These are phyloP conservation scores for Brotula barbata DNA, from an alignment of 2,797 vertebrate genomes.

Conservation along the genomic window DNA sequence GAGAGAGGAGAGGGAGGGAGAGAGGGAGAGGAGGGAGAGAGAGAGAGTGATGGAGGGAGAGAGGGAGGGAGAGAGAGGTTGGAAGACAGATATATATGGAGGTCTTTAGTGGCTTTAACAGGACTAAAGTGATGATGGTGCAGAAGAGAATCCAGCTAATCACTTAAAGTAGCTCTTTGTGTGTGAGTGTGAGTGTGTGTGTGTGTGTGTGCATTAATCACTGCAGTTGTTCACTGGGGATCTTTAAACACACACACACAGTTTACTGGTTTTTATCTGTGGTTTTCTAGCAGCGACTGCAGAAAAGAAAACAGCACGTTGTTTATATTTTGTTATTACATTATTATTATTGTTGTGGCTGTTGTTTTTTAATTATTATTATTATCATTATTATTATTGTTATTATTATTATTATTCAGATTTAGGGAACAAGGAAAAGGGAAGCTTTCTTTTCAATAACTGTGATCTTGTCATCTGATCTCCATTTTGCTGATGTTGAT, in stretches of 20 bases:
- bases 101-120: constrained; percentile 84
- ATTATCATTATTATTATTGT: too few species aligned
- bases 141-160: constrained; percentile 74
- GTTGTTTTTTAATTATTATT: too few species aligned
- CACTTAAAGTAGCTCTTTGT: constrained; percentile 89
- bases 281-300: too few species aligned
- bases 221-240: constrained; percentile 42
- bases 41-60: not conserved
- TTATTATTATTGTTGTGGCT: too few species aligned
- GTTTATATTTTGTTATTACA: too few species aligned
- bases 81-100: constrained; percentile 75
- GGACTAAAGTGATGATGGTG: constrained; percentile 82
- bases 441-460: not conserved
- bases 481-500: too few species aligned
- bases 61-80: not conserved
- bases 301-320: too few species aligned
- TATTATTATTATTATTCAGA: too few species aligned
- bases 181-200: constrained; percentile 39
- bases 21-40: not conserved
- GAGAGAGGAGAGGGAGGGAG: not conserved
- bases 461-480: too few species aligned
- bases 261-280: not conserved
- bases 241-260: constrained; percentile 13
- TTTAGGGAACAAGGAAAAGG: too few species aligned
- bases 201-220: constrained; percentile 77